phyloP scores from a whole-genome alignment of 2,113 vertebrate genomes.

The Pelmatolapia mariae region DNA sequence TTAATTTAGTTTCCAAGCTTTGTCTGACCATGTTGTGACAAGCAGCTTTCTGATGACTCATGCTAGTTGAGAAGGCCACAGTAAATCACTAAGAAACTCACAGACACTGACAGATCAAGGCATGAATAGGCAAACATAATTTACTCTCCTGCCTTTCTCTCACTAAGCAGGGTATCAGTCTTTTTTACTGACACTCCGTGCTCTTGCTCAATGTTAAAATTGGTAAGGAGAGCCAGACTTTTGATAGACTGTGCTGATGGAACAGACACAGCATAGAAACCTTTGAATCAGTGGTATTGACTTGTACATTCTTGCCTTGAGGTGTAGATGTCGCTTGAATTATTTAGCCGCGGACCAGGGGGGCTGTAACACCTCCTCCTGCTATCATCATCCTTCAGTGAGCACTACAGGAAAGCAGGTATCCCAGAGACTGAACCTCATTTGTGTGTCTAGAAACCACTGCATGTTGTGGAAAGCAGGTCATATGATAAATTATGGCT shows the following conservation, averaged over 20 bases:
- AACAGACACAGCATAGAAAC: neutral
- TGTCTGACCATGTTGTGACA: neutral
- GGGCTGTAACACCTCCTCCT: slow-evolving; percentile 12
- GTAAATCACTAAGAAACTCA: neutral
- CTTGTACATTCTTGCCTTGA: slow-evolving; percentile 4
- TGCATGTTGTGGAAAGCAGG: neutral
- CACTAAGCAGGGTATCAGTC: neutral
- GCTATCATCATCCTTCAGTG: neutral
- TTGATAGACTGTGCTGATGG: neutral
- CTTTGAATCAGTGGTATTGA: neutral
- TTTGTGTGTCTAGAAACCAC: neutral
- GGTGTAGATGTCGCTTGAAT: slow-evolving; percentile 33
- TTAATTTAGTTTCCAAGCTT: neutral
- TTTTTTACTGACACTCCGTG: neutral
- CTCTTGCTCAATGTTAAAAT: neutral
- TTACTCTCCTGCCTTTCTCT: neutral
- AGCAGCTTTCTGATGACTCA: neutral
- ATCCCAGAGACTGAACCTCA: neutral
- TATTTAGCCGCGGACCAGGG: slow-evolving; percentile 30
- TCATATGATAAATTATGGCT: neutral
- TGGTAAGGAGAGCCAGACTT: neutral
- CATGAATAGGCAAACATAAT: neutral
- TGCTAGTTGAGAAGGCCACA: neutral
- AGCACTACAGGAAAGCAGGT: neutral
- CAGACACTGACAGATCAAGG: neutral